Evolutionary conservation across 2,797 vertebrate species (phyloP), one percentile per base, ranked within the genome.

Genomic region (Gallinago nigripennis): DNA sequence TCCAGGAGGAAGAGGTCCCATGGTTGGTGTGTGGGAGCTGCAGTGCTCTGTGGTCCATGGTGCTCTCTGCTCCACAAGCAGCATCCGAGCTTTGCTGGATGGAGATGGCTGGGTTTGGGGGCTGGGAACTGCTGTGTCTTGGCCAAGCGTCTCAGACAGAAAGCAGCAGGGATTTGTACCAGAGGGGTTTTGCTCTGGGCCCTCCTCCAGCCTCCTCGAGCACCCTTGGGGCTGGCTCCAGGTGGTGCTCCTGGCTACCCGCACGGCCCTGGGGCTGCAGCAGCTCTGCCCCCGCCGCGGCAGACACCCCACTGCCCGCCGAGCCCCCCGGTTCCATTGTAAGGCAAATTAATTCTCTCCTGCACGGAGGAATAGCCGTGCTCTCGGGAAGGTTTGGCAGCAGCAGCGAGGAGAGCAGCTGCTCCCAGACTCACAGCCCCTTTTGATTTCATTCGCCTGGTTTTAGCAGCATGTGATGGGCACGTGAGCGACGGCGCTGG

Each of bases 301-400:
- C 86, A 45, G 46, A 9, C 66, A 20, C 88, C 54, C 31, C 11
- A 4, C 45, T 57, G 92, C 87, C 68, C 3, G 1, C 80, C 0
- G 19, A 63, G 79, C 68, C 53, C 60, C 2, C 2, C 1, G 0
- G 53, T 57, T 71, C 57, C 79, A 28, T 94, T 94, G 93, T 83
- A 24, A 87, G 86, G 91, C 94, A 86, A 86, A 95, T 94, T 6
- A 88, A 78, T 91, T 86, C 93, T 82, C 8, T 35, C 6, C 65
- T 17, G 25, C 4, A 0, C 64, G 1, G 3, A 33, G 94, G 43
- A 73, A 45, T 48, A 66, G 85, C 75, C 11, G 1, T 1, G 64
- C 64, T 90, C 70, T 60, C 0, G 2, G 73, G 58, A 27, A 82
- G 82, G 16, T 39, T 94, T 96, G 96, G 95, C 95, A 94, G 87